Percentiles rank a stretch among this genome's conserved stretches.
Evolutionary conservation across 2,797 vertebrate species (phyloP).

Genomic region (Dryobates pubescens): DNA sequence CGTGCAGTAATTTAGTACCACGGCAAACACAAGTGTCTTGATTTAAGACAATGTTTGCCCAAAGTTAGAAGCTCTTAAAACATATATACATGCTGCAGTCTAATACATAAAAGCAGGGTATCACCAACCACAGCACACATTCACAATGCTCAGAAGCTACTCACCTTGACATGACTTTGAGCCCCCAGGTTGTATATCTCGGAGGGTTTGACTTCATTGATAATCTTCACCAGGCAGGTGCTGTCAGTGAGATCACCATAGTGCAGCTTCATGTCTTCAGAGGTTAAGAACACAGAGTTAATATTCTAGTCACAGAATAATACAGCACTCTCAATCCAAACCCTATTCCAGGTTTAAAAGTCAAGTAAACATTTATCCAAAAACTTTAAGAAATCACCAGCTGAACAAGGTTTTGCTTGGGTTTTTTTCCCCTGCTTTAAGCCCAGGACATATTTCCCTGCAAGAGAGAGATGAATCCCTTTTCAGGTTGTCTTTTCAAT

Average conservation of each 20-base stretch:
- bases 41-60: not conserved
- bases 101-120: not conserved
- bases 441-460: not conserved
- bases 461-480: not conserved
- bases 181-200: constrained; percentile 99
- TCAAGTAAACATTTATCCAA: not conserved
- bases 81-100: not conserved
- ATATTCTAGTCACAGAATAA: not conserved
- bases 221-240: constrained; percentile 98
- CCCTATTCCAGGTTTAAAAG: not conserved
- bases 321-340: not conserved
- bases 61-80: not conserved
- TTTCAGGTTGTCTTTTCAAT: not conserved
- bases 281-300: constrained; percentile 56
- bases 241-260: constrained; percentile 98
- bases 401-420: not conserved
- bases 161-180: constrained; percentile 98
- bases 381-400: not conserved
- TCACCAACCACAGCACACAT: not conserved
- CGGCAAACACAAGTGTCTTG: not conserved
- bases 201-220: constrained; percentile 93
- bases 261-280: constrained; percentile 95
- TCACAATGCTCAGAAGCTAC: not conserved
- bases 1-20: not conserved
- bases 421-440: not conserved